These are phyloP conservation scores for Pseudocheirus occidentalis DNA, from an alignment of 2,797 vertebrate genomes.

Conservation along the genomic window DNA sequence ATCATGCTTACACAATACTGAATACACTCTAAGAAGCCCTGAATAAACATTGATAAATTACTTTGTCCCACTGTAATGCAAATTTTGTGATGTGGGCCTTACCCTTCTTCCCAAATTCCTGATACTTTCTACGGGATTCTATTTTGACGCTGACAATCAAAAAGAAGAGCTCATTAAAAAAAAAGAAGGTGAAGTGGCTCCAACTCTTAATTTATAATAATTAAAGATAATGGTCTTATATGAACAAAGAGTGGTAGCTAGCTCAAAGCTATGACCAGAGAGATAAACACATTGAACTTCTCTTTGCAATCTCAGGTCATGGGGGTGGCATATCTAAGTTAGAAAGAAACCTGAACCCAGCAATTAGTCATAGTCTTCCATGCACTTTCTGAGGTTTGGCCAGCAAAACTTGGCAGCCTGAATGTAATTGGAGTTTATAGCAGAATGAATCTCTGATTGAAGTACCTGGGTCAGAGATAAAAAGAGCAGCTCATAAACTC, in stretches of 20 bases:
- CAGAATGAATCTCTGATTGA: conserved; percentile 77
- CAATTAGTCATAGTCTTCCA: conserved; percentile 72
- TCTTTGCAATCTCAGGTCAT: conserved; percentile 56
- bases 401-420: conserved; percentile 66
- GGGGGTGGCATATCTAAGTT: conserved; percentile 41
- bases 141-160: conserved; percentile 20
- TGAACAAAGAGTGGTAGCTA: conserved; percentile 15
- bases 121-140: neutral
- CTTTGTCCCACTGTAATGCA: neutral
- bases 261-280: conserved; percentile 27
- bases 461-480: conserved; percentile 58
- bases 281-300: conserved; percentile 52
- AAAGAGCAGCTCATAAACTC: neutral
- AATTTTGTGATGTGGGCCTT: neutral
- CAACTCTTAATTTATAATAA: neutral
- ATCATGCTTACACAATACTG: neutral
- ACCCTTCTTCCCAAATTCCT: neutral
- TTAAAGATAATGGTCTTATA: neutral
- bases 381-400: conserved; percentile 48
- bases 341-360: conserved; percentile 48
- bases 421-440: conserved; percentile 74
- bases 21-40: neutral
- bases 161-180: neutral
- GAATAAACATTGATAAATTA: neutral
- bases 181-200: neutral